Conservation (phyloP, 1,140 invertebrate genomes). For the Bombus fervidus region DNA sequence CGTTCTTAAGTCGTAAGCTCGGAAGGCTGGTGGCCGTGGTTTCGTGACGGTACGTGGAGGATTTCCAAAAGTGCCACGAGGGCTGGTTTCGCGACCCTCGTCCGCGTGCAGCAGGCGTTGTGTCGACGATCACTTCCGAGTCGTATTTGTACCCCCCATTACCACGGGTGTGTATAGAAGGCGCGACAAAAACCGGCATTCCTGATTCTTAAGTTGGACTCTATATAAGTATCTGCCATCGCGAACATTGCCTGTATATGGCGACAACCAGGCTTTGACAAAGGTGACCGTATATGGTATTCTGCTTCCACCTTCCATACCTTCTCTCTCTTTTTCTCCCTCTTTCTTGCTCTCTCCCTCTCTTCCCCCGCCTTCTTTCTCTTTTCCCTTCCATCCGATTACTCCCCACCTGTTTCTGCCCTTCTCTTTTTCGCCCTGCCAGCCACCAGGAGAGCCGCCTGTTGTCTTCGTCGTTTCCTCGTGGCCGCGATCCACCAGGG, state of each 20-base stretch:
- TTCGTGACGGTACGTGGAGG: constrained; percentile 24
- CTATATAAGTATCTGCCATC: constrained; percentile 79
- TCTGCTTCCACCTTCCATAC: constrained; percentile 77
- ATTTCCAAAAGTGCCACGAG: constrained; percentile 44
- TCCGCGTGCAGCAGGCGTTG: constrained; percentile 27
- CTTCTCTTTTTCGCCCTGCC: constrained; percentile 35
- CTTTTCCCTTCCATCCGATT: constrained; percentile 29
- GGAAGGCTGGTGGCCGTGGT: background rate
- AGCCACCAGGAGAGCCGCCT: background rate
- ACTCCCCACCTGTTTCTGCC: constrained; percentile 29
- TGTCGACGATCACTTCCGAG: constrained; percentile 62
- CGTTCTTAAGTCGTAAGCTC: background rate
- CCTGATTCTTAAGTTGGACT: constrained; percentile 79
- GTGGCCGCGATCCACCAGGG: constrained; percentile 46
- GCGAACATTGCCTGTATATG: constrained; percentile 81
- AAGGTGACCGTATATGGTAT: constrained; percentile 80
- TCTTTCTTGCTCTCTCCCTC: constrained; percentile 17
- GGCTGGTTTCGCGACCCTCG: constrained; percentile 34
- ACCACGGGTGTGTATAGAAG: constrained; percentile 73
- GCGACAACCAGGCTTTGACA: constrained; percentile 80
- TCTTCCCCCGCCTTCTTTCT: constrained; percentile 19
- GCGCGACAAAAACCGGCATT: constrained; percentile 79
- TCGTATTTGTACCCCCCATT: constrained; percentile 69
- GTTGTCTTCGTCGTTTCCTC: constrained; percentile 35
- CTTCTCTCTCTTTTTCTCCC: constrained; percentile 39